phyloP scores from a whole-genome alignment of 2,888 invertebrate genomes.

The Dorcus parallelipipedus region DNA sequence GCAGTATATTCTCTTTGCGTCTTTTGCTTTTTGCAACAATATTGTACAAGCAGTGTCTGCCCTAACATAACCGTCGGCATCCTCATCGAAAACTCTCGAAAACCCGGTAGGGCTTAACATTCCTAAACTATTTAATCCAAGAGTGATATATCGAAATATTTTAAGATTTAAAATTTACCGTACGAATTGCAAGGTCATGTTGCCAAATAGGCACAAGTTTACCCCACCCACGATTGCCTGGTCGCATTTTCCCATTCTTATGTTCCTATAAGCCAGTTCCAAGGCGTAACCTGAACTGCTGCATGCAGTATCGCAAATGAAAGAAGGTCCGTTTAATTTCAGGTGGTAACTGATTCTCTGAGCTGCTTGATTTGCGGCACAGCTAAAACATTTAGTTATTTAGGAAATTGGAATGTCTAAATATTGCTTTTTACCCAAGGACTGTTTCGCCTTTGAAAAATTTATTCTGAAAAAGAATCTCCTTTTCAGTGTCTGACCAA shows the following conservation, averaged over 20 bases:
- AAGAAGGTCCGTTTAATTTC: slow-evolving; percentile 85
- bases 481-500: slow-evolving; percentile 70
- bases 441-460: no score
- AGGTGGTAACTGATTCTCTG: slow-evolving; percentile 87
- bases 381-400: slow-evolving; percentile 32
- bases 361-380: slow-evolving; percentile 78
- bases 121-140: slow-evolving; percentile 54
- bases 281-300: slow-evolving; percentile 89
- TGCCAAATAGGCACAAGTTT: slow-evolving; percentile 85
- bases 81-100: slow-evolving; percentile 87
- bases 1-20: slow-evolving; percentile 53
- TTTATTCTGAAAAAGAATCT: neutral
- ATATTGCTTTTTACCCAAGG: no score
- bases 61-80: slow-evolving; percentile 79
- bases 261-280: slow-evolving; percentile 74
- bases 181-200: slow-evolving; percentile 82
- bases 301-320: slow-evolving; percentile 88
- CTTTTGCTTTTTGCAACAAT: slow-evolving; percentile 65
- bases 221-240: slow-evolving; percentile 86
- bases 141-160: no score
- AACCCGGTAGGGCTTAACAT: slow-evolving; percentile 80
- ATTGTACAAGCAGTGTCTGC: slow-evolving; percentile 73
- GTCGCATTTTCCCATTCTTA: slow-evolving; percentile 79
- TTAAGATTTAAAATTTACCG: slow-evolving; percentile 32
- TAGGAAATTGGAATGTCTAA: neutral